Base-by-base conservation (phyloP, 2,888 invertebrate genomes). In the Adelphocoris suturalis region DNA sequence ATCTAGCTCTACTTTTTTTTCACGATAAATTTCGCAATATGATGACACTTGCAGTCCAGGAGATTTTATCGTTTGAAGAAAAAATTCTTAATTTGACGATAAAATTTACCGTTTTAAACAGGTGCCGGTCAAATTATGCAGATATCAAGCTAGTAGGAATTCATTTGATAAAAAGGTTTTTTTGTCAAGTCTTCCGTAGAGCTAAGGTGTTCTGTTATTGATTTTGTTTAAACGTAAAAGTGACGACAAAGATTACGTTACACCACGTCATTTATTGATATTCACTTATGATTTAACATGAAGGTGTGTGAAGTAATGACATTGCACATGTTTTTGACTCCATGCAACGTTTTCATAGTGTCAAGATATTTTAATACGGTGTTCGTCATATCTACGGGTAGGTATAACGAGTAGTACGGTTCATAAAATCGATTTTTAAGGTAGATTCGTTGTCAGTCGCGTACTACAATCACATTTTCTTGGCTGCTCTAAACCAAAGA, bases 361-460 rank as follows among this genome's bases (percentile, higher is more conserved):
- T 2, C 37, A 2, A 37, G 3, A 37, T 37, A 37, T 37, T 37
- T 37, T 37, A 4, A 37, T 37, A 37, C 37, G 7, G 37, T 37
- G 2, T 37, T 37, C 37, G 37, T 37, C 7, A 37, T 7, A 37
- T 37, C 37, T 37, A n/a, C n/a, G n/a, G n/a, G n/a, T n/a, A 37
- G 37, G 2, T 37, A 37, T 7, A 37, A 37, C 37, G 37, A 4
- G 37, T 37, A 37, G 37, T 37, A 37, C 37, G 37, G 7, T 37
- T 7, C 37, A 37, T 37, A 37, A 2, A 37, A 37, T 37, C 37
- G 37, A 12, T 68, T 68, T 46, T 14, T 0, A 46, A 78, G 78
- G 78, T 78, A 78, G 82, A 52, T 82, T 82, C 82, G 82, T 82
- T 82, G 82, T 82, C 52, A 82, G 82, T 82, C 82, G 82, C 19